Evolutionary conservation across 2,888 invertebrate species (phyloP).

Genomic region (Xestia ashworthii): DNA sequence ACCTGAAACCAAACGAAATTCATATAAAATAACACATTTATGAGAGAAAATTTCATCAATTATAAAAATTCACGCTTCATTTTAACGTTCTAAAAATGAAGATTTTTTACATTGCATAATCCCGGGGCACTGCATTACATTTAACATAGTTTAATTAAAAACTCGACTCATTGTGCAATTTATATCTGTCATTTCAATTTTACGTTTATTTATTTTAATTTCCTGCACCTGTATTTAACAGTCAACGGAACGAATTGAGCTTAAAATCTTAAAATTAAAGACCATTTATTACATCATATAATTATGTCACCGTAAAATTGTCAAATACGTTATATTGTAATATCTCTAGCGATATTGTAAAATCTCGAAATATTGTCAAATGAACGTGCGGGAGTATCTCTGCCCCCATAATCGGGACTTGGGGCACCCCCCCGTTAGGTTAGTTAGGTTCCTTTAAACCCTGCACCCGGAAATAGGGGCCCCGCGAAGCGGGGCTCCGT

Average conservation of each 20-base stretch:
- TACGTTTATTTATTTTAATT: slow-evolving; percentile 15
- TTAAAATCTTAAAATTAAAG: neutral
- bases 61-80: slow-evolving; percentile 26
- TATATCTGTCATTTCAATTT: slow-evolving; percentile 3
- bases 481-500: no score
- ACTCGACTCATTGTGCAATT: slow-evolving; percentile 1
- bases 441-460: no score
- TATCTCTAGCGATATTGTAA: no score
- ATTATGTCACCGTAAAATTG: no score
- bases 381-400: no score
- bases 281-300: neutral
- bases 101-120: slow-evolving; percentile 26
- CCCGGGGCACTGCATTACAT: slow-evolving; percentile 20
- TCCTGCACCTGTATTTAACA: neutral
- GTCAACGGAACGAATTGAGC: neutral
- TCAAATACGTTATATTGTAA: no score
- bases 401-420: no score
- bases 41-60: slow-evolving; percentile 14
- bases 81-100: slow-evolving; percentile 28
- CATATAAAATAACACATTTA: slow-evolving; percentile 33
- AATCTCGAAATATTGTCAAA: no score
- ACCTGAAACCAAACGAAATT: slow-evolving; percentile 69
- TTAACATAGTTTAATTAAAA: slow-evolving; percentile 44
- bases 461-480: no score
- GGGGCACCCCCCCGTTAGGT: no score